Evolutionary conservation across 2,113 vertebrate species (phyloP).

Genomic region (Gorsachius goisagi): DNA sequence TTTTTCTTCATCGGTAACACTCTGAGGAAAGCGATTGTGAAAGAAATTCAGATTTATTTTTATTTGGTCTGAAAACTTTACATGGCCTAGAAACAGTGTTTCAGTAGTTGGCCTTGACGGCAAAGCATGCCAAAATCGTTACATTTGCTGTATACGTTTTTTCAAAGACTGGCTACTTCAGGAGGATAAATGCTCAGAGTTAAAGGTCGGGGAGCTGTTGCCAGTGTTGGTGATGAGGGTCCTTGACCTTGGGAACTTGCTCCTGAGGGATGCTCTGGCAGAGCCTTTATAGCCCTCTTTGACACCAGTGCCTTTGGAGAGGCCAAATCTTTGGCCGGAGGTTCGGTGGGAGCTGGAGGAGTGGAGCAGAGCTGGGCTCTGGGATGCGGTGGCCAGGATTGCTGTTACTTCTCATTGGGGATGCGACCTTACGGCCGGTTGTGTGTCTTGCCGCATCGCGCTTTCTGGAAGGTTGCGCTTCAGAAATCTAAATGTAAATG

Average conservation of each 20-base stretch:
- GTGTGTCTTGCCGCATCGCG: background rate
- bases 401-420: fast-evolving
- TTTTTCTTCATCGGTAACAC: background rate
- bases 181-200: background rate
- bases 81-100: background rate
- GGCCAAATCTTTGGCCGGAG: background rate
- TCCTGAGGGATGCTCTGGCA: background rate
- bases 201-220: background rate
- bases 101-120: background rate
- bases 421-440: fast-evolving
- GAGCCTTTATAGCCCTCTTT: background rate
- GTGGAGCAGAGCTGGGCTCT: background rate
- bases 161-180: background rate
- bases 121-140: background rate
- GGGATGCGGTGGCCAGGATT: background rate
- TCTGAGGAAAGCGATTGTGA: background rate
- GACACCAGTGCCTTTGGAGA: background rate
- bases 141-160: background rate
- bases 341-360: background rate
- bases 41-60: background rate
- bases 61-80: background rate
- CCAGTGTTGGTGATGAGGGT: background rate
- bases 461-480: background rate
- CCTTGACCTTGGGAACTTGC: slow-evolving; percentile 11
- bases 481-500: background rate